phyloP scores from a whole-genome alignment of 92 coral and sea anemone genomes.

The Ricordea florida region DNA sequence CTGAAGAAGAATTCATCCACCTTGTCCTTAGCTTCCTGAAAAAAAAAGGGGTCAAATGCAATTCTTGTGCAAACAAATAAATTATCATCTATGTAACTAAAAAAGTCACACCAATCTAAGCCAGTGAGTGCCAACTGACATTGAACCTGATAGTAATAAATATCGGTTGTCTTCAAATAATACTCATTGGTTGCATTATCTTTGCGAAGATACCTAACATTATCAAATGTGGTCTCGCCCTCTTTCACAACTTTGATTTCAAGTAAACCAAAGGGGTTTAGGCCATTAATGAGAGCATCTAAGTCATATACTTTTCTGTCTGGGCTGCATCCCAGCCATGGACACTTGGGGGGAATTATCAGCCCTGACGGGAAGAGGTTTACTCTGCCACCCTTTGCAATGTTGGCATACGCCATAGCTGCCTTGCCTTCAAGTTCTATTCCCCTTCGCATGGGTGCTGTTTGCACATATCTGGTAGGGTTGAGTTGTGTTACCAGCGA shows the following conservation, averaged over 20 bases:
- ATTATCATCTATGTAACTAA: slow-evolving; percentile 32
- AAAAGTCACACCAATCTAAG: too few relatives aligned
- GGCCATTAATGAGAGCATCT: slow-evolving; percentile 4
- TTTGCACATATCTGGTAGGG: slow-evolving; percentile 20
- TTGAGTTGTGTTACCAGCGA: slow-evolving; percentile 33
- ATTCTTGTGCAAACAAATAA: slow-evolving; percentile 12
- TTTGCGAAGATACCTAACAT: slow-evolving; percentile 38
- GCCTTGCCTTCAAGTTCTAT: slow-evolving; percentile 51
- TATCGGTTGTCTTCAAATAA: slow-evolving; percentile 18
- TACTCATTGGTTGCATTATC: slow-evolving; percentile 3
- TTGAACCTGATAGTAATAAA: slow-evolving; percentile 40
- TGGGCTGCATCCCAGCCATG: too few relatives aligned
- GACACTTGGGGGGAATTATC: slow-evolving; percentile 45
- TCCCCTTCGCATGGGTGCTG: slow-evolving; percentile 50
- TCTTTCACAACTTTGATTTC: too few relatives aligned
- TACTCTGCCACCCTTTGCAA: slow-evolving; percentile 20
- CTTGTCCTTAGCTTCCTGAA: slow-evolving; percentile 8
- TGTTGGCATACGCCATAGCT: slow-evolving; percentile 50
- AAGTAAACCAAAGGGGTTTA: slow-evolving; percentile 45
- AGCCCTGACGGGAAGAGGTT: slow-evolving; percentile 49
- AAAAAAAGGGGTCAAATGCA: slow-evolving; percentile 7
- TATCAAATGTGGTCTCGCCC: slow-evolving; percentile 33
- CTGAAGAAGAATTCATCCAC: slow-evolving; percentile 25
- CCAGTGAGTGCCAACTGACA: slow-evolving; percentile 48
- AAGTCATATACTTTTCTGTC: slow-evolving; percentile 57